Evolutionary conservation across 2,797 vertebrate genomes (phyloP).

Genomic region (Betta splendens): DNA sequence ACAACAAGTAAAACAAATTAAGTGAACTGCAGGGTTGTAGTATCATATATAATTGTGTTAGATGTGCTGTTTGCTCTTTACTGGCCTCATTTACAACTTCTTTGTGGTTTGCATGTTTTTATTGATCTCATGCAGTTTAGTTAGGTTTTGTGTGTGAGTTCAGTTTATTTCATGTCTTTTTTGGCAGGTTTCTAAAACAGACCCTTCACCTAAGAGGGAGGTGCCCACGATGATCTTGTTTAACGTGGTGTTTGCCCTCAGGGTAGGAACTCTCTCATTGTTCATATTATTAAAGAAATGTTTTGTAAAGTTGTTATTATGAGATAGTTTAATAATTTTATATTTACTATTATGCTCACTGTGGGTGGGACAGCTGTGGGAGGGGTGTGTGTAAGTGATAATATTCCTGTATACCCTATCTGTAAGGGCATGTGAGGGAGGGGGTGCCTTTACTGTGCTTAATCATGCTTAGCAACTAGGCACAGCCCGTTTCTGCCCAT

Average conservation of each 20-base stretch:
- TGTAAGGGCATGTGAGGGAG: slow-evolving; percentile 34
- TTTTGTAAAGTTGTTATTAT: not conserved
- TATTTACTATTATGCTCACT: slow-evolving; percentile 15
- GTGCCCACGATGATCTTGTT: slow-evolving; percentile 99
- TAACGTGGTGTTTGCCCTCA: slow-evolving; percentile 95
- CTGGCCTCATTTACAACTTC: too few relatives aligned
- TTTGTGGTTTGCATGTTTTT: not conserved
- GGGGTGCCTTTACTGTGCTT: slow-evolving; percentile 16
- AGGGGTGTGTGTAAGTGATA: slow-evolving; percentile 62
- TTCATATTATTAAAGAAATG: not conserved
- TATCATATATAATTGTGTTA: not conserved
- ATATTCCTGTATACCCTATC: slow-evolving; percentile 63
- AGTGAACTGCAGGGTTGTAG: not conserved
- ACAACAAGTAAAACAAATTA: not conserved
- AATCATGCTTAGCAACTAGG: slow-evolving; percentile 58
- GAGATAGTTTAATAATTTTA: not conserved
- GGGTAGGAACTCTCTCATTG: slow-evolving; percentile 81
- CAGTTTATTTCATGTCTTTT: not conserved
- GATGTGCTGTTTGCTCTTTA: too few relatives aligned
- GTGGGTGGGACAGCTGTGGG: slow-evolving; percentile 46
- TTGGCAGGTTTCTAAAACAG: slow-evolving; percentile 91
- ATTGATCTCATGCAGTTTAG: too few relatives aligned
- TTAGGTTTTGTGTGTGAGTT: not conserved
- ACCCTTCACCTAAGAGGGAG: slow-evolving; percentile 97
- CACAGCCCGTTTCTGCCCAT: slow-evolving; percentile 40